A percentile compares a stretch with the other conserved stretches of the same genome.
Conservation (phyloP, 1,140 invertebrate genomes). For the Watersipora subatra region DNA sequence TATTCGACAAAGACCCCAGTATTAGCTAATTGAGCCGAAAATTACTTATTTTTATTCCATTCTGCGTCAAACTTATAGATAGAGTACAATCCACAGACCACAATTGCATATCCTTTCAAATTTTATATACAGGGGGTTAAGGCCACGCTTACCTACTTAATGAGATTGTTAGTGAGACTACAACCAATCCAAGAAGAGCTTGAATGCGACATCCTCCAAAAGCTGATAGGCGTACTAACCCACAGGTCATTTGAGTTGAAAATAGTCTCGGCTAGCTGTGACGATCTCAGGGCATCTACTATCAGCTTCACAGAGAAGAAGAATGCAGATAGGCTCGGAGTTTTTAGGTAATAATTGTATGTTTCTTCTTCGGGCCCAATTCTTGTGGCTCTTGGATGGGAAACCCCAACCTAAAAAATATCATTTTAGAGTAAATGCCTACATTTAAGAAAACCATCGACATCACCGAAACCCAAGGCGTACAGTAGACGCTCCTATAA, state of each 20-base stretch:
- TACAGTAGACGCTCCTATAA: background rate
- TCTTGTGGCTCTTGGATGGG: too few relatives aligned
- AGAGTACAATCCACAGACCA: too few relatives aligned
- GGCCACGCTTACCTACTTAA: conserved; percentile 58
- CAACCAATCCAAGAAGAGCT: conserved; percentile 37
- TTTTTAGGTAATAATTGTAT: background rate
- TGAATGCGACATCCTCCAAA: conserved; percentile 14
- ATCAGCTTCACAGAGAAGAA: background rate
- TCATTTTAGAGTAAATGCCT: background rate
- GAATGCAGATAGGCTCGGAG: background rate
- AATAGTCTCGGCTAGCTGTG: background rate
- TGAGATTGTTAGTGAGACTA: conserved; percentile 54
- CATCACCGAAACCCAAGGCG: too few relatives aligned
- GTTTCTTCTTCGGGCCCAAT: background rate
- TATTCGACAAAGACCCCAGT: too few relatives aligned
- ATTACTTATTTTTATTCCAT: too few relatives aligned
- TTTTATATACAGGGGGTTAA: conserved; percentile 51
- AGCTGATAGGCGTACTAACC: conserved; percentile 18
- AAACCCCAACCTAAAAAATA: too few relatives aligned
- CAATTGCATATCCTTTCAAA: too few relatives aligned
- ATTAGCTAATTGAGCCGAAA: too few relatives aligned
- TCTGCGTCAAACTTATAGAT: too few relatives aligned
- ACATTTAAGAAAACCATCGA: background rate
- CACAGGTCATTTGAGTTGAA: conserved; percentile 11
- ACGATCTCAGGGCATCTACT: background rate